Conservation (phyloP, 2,888 invertebrate species). For the Unio pictorum region DNA sequence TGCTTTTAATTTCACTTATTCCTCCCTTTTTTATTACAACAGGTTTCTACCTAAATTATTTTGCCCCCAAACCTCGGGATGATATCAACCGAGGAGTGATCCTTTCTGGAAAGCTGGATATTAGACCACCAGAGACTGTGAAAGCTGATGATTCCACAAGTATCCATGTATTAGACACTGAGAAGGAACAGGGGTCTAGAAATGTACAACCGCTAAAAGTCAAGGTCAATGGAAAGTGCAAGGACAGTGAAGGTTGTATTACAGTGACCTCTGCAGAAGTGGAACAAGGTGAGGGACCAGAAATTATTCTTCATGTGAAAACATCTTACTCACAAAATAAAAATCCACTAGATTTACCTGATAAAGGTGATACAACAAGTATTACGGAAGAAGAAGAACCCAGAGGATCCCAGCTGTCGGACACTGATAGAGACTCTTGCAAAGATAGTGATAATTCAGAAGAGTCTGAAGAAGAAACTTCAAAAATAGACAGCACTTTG, state of each 20-base stretch:
- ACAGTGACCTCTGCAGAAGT: conserved; percentile 31
- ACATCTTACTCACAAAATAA: conserved; percentile 20
- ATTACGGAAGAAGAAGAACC: too few species aligned
- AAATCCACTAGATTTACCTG: too few species aligned
- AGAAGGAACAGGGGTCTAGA: background rate
- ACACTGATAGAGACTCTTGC: background rate
- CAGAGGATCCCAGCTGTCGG: too few species aligned
- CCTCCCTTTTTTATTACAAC: too few species aligned
- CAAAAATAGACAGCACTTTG: background rate
- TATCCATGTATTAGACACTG: conserved; percentile 8
- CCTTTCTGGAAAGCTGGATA: too few species aligned
- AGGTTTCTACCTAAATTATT: too few species aligned
- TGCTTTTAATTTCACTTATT: too few species aligned
- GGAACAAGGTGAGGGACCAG: conserved; percentile 19
- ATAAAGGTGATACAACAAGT: too few species aligned
- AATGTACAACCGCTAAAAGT: conserved; percentile 3
- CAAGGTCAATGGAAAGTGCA: conserved; percentile 23
- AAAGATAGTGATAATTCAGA: conserved; percentile 9
- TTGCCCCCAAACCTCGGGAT: too few species aligned
- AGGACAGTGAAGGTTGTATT: conserved; percentile 17
- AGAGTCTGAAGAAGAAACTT: conserved; percentile 10
- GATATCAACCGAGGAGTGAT: too few species aligned
- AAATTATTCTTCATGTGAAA: conserved; percentile 37
- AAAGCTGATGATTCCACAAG: too few species aligned
- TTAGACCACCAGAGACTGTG: too few species aligned